Evolutionary conservation across 1,140 invertebrate genomes (phyloP), one percentile per base, ranked within the genome.

Genomic region (Olivierus martensii): DNA sequence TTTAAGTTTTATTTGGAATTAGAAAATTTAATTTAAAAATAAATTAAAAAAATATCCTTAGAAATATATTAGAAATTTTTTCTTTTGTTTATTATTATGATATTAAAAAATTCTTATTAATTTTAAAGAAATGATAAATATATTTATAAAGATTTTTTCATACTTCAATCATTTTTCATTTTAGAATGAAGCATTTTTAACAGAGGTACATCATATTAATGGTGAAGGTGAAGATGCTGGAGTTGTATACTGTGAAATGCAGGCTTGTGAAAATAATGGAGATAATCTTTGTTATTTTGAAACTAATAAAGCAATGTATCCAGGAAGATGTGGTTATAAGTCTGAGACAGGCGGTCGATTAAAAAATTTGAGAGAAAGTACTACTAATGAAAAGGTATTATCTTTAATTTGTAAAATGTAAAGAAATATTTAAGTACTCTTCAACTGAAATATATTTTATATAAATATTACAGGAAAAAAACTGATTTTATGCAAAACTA

Each of bases 171-270:
- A n/a, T 28, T 6, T 5, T n/a, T 37, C 0, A 35, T 50, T 65
- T 18, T 48, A 83, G 82, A 80, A 89, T 59, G 72, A 80, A 61
- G 85, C 76, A 2, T 95, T 81, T 70, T 69, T 79, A 11, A 94
- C 89, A 14, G 90, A 95, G 73, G 87, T 95, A 2, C 86, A 95
- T 70, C 89, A 94, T 66, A 77, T 94, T 45, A 87, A 83, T 65
- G 81, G 79, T 3, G 77, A 87, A 56, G 91, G 88, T 3, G 79
- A 87, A 60, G 81, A 95, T 75, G 85, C 81, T 35, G 91, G 91
- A 35, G 84, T 93, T 28, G 87, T 93, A 2, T 95, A 94, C 66
- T 88, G 84, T 69, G 89, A 95, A 73, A 91, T 93, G 84, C 87
- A 93, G 66, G 81, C 81, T 18, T 62, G 75, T 21, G 87, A 91